Conservation (phyloP, 2,797 vertebrate genomes). For the Anguilla obscura region DNA sequence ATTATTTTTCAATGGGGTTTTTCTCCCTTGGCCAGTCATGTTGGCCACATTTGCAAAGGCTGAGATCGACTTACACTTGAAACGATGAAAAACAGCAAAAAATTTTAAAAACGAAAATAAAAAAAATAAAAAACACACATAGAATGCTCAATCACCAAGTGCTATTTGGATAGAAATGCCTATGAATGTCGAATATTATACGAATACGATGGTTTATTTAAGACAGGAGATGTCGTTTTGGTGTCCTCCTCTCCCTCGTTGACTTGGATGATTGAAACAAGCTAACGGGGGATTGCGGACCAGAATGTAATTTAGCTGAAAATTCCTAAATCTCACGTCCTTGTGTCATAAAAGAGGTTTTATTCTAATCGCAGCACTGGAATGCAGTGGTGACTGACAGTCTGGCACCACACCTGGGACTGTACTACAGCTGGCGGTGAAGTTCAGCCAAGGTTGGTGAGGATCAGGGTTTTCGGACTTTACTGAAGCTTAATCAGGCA, state of each 20-base stretch:
- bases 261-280: conserved; percentile 22
- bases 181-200: conserved; percentile 38
- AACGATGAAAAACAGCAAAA: conserved; percentile 52
- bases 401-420: neutral
- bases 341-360: conserved; percentile 21
- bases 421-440: neutral
- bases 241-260: conserved; percentile 16
- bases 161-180: conserved; percentile 52
- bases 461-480: neutral
- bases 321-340: conserved; percentile 37
- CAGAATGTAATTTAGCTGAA: conserved; percentile 48
- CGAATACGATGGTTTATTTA: conserved; percentile 15
- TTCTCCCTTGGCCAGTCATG: conserved; percentile 49
- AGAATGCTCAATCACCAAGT: conserved; percentile 70
- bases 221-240: conserved; percentile 8
- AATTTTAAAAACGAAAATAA: conserved; percentile 24
- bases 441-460: neutral
- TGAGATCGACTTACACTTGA: conserved; percentile 62
- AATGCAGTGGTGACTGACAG: neutral
- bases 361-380: conserved; percentile 10
- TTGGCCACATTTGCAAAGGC: conserved; percentile 50
- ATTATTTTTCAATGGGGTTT: conserved; percentile 97
- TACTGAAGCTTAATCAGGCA: neutral
- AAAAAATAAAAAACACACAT: conserved; percentile 42
- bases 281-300: conserved; percentile 48